Percentiles rank a stretch among this genome's conserved stretches.
Evolutionary conservation across 2,888 invertebrate genomes (phyloP).

Genomic region (Scaptomyza parva): DNA sequence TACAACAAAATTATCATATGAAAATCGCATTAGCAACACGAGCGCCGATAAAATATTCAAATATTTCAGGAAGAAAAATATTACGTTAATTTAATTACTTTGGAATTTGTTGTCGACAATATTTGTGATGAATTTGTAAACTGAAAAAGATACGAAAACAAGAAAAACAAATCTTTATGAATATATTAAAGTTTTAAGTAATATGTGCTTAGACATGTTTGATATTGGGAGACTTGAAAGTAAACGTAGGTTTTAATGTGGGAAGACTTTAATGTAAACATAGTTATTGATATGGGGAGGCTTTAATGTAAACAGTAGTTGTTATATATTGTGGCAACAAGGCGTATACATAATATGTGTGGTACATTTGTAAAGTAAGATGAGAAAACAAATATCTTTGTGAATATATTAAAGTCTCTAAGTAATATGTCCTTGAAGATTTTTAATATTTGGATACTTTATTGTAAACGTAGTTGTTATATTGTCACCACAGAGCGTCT

Average conservation of each 20-base stretch:
- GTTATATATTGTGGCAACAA: too few relatives aligned
- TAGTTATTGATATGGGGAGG: too few relatives aligned
- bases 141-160: too few relatives aligned
- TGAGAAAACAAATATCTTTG: background rate
- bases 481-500: slow-evolving; percentile 7
- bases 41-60: background rate
- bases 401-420: background rate
- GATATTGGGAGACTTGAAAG: too few relatives aligned
- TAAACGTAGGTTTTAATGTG: too few relatives aligned
- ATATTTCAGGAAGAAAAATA: background rate
- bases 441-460: too few relatives aligned
- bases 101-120: background rate
- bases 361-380: background rate
- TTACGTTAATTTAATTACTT: slow-evolving; percentile 25
- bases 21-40: slow-evolving; percentile 19
- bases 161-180: too few relatives aligned
- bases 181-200: too few relatives aligned
- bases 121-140: background rate
- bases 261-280: too few relatives aligned
- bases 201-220: too few relatives aligned
- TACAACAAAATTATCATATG: slow-evolving; percentile 12
- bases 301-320: too few relatives aligned
- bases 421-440: background rate
- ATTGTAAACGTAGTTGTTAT: background rate
- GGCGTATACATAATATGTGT: too few relatives aligned